A percentile compares a stretch with the other conserved stretches of the same genome.
phyloP scores from a whole-genome alignment of 2,113 vertebrate species.

The Baryphthengus martii region DNA sequence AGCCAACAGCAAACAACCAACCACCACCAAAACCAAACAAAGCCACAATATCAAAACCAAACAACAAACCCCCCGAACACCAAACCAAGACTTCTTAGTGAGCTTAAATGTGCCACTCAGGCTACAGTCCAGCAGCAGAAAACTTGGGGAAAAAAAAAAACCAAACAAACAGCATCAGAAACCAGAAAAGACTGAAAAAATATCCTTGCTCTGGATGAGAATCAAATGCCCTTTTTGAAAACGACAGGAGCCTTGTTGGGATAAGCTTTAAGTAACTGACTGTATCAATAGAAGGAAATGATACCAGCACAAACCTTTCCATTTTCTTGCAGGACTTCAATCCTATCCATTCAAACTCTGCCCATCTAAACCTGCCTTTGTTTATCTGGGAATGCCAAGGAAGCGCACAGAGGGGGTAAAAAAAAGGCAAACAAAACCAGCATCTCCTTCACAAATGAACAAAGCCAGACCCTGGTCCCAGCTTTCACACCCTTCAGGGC shows the following conservation, averaged over 20 bases:
- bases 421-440: no score
- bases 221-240: background rate
- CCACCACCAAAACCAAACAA: background rate
- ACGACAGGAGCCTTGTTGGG: background rate
- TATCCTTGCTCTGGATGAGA: background rate
- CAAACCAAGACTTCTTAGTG: background rate
- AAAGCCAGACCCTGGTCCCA: background rate
- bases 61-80: background rate
- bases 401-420: background rate
- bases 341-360: background rate
- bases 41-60: background rate
- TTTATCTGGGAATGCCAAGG: background rate
- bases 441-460: background rate
- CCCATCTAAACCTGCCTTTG: background rate
- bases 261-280: background rate
- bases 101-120: background rate
- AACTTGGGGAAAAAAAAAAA: background rate
- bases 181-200: background rate
- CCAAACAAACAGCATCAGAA: no score
- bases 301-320: background rate
- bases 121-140: background rate
- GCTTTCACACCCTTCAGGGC: background rate
- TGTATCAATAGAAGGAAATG: background rate
- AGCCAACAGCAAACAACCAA: no score
- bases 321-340: background rate